These are phyloP conservation scores for Entomobrya multifasciata DNA, from an alignment of 2,888 invertebrate species.

Conservation along the genomic window DNA sequence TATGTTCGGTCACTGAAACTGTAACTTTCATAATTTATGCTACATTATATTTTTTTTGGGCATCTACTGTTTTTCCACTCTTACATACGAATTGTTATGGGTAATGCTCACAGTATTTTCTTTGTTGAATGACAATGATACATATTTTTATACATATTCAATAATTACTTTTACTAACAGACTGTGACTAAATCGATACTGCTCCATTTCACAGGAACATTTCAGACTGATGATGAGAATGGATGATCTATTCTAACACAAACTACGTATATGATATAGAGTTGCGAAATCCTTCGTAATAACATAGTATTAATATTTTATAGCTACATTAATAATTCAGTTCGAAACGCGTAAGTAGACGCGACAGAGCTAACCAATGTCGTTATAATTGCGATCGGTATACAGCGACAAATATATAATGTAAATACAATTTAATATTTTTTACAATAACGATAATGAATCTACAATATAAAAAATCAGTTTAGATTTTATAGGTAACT, in stretches of 20 bases:
- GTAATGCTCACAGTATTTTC: conserved; percentile 52
- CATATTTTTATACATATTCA: conserved; percentile 22
- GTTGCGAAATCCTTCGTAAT: conserved; percentile 57
- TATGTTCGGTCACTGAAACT: neutral
- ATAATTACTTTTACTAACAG: conserved; percentile 39
- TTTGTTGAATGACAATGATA: conserved; percentile 53
- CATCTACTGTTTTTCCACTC: conserved; percentile 23
- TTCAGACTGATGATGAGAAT: conserved; percentile 71
- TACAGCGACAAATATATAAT: conserved; percentile 31
- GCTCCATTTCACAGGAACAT: conserved; percentile 61
- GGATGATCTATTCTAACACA: conserved; percentile 35
- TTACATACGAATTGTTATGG: conserved; percentile 25
- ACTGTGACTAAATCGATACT: conserved; percentile 66
- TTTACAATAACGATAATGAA: conserved; percentile 10
- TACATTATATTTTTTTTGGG: conserved; percentile 15
- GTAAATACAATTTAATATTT: conserved; percentile 31
- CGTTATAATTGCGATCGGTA: conserved; percentile 30
- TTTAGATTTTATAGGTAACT: conserved; percentile 64
- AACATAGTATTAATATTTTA: neutral
- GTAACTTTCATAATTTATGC: too few relatives aligned
- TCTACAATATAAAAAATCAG: conserved; percentile 39
- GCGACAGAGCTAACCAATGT: conserved; percentile 48
- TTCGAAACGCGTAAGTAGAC: conserved; percentile 66
- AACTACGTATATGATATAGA: conserved; percentile 47
- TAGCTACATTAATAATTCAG: conserved; percentile 53